phyloP scores from a whole-genome alignment of 2,797 vertebrate species.

The Tapirus indicus region DNA sequence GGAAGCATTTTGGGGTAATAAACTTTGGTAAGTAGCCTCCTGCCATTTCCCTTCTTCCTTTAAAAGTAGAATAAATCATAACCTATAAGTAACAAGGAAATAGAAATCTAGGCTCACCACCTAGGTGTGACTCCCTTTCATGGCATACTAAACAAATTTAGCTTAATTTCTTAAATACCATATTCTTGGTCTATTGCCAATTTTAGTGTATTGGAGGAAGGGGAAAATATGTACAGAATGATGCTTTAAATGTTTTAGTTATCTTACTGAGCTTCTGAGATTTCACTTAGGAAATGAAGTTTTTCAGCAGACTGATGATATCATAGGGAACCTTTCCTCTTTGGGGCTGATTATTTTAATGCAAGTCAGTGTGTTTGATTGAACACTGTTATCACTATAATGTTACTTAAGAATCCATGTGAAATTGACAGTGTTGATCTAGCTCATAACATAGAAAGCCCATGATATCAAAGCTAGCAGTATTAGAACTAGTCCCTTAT shows the following conservation, averaged over 20 bases:
- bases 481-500: neutral
- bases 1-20: neutral
- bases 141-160: conserved; percentile 39
- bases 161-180: conserved; percentile 39
- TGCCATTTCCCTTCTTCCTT: neutral
- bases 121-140: conserved; percentile 13
- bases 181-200: conserved; percentile 10
- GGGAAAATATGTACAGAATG: neutral
- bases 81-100: neutral
- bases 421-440: conserved; percentile 9
- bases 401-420: conserved; percentile 32
- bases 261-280: conserved; percentile 8
- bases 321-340: neutral
- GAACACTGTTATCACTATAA: neutral
- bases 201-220: neutral
- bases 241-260: neutral
- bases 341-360: conserved; percentile 43
- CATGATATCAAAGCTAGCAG: conserved; percentile 20
- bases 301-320: conserved; percentile 22
- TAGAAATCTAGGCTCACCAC: neutral
- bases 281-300: conserved; percentile 53
- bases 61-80: conserved; percentile 13
- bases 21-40: neutral
- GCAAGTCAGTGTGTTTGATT: neutral
- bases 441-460: conserved; percentile 12